Percentiles rank a stretch among this genome's conserved stretches.
phyloP scores from a whole-genome alignment of 2,797 vertebrate species.

The Takifugu ocellatus region DNA sequence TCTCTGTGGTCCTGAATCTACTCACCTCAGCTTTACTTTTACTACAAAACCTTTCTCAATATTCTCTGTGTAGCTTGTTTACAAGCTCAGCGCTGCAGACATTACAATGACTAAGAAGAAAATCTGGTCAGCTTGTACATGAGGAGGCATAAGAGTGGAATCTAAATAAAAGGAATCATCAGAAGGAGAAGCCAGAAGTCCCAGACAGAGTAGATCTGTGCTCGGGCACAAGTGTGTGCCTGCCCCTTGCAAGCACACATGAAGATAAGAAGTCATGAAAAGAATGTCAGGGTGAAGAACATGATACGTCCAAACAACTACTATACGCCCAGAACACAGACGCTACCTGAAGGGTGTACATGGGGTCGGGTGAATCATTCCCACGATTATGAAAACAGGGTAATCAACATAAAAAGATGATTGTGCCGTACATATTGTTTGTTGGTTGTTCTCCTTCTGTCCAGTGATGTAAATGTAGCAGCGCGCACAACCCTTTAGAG shows the following conservation, averaged over 20 bases:
- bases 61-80: not conserved
- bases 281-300: conserved; percentile 36
- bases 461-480: too few relatives aligned
- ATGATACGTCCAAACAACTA: conserved; percentile 10
- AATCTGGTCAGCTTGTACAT: conserved; percentile 41
- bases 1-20: conserved; percentile 19
- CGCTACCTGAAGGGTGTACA: too few relatives aligned
- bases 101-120: conserved; percentile 20
- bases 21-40: too few relatives aligned
- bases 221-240: conserved; percentile 29
- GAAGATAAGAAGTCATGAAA: not conserved
- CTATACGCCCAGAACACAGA: conserved; percentile 5
- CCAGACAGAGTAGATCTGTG: conserved; percentile 22
- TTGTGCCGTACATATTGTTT: too few relatives aligned
- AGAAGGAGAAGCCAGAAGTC: conserved; percentile 40
- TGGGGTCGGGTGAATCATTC: too few relatives aligned
- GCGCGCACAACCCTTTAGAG: too few relatives aligned
- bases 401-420: too few relatives aligned
- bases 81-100: conserved; percentile 18
- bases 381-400: too few relatives aligned
- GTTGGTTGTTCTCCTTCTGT: too few relatives aligned
- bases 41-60: too few relatives aligned
- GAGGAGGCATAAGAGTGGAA: conserved; percentile 26
- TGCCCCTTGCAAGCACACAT: not conserved
- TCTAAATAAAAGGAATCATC: conserved; percentile 40